Percentiles rank a stretch among this genome's conserved stretches.
These are phyloP conservation scores for Engraulis encrasicolus DNA, from an alignment of 2,113 vertebrate genomes.

Conservation along the genomic window DNA sequence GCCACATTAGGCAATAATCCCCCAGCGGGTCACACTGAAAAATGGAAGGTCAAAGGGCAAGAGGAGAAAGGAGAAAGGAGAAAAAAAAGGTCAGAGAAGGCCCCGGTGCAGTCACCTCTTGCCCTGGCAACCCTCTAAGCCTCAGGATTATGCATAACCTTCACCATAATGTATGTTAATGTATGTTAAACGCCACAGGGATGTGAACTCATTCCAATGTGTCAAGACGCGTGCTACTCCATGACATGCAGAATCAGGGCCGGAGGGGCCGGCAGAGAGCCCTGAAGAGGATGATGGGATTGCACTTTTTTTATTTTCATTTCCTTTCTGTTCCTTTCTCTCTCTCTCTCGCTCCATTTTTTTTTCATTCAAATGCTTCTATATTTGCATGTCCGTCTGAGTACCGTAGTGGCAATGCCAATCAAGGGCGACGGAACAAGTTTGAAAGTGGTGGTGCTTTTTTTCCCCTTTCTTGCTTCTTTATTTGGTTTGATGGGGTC, in stretches of 20 bases:
- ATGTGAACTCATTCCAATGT: slow-evolving; percentile 49
- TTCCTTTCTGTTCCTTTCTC: no score
- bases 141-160: slow-evolving; percentile 28
- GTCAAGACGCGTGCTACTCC: slow-evolving; percentile 31
- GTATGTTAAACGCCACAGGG: slow-evolving; percentile 34
- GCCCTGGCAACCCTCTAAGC: not conserved
- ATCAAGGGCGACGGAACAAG: no score
- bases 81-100: slow-evolving; percentile 27
- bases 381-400: no score
- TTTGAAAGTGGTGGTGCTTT: no score
- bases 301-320: not conserved
- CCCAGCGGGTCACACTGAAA: slow-evolving; percentile 12
- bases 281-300: not conserved
- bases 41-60: not conserved
- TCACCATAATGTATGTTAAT: slow-evolving; percentile 57
- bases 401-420: no score
- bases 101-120: not conserved
- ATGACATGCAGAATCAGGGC: not conserved
- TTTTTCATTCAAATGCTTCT: not conserved
- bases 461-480: no score
- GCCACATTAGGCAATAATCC: not conserved
- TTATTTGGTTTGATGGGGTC: no score
- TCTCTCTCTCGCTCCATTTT: slow-evolving; percentile 19
- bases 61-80: not conserved
- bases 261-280: not conserved